Percentiles rank a stretch among this genome's conserved stretches.
These are phyloP conservation scores for Plotosus lineatus DNA, from an alignment of 2,113 vertebrate genomes.

Conservation along the genomic window DNA sequence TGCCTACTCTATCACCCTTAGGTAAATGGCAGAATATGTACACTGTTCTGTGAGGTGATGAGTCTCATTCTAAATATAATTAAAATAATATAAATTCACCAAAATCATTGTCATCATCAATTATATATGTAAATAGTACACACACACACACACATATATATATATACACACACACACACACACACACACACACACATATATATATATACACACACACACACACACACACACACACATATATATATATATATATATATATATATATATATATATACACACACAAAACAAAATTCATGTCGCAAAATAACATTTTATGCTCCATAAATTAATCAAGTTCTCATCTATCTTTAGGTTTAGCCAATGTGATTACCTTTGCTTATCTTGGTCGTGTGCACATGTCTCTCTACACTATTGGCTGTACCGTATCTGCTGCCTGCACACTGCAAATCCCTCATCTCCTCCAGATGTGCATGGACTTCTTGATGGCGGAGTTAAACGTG, in stretches of 20 bases:
- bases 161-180: too few relatives aligned
- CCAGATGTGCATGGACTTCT: conserved; percentile 80
- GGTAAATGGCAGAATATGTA: conserved; percentile 59
- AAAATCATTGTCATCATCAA: neutral
- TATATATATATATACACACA: too few relatives aligned
- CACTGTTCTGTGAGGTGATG: neutral
- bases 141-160: too few relatives aligned
- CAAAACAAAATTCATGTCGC: too few relatives aligned
- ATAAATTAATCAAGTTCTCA: neutral
- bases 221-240: too few relatives aligned
- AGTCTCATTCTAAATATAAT: neutral
- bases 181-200: too few relatives aligned
- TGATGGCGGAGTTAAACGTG: conserved; percentile 75
- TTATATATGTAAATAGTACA: too few relatives aligned
- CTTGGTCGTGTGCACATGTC: conserved; percentile 82
- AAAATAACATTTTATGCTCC: neutral
- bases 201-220: too few relatives aligned
- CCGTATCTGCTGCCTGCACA: conserved; percentile 71
- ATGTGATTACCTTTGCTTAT: conserved; percentile 79
- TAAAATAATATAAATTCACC: neutral
- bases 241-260: too few relatives aligned
- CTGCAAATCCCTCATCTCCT: conserved; percentile 78
- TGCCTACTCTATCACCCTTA: conserved; percentile 73
- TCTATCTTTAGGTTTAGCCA: conserved; percentile 70
- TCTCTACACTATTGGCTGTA: conserved; percentile 83